Evolutionary conservation across 2,888 invertebrate species (phyloP), one percentile per base, ranked within the genome.

Genomic region (Merodon equestris): DNA sequence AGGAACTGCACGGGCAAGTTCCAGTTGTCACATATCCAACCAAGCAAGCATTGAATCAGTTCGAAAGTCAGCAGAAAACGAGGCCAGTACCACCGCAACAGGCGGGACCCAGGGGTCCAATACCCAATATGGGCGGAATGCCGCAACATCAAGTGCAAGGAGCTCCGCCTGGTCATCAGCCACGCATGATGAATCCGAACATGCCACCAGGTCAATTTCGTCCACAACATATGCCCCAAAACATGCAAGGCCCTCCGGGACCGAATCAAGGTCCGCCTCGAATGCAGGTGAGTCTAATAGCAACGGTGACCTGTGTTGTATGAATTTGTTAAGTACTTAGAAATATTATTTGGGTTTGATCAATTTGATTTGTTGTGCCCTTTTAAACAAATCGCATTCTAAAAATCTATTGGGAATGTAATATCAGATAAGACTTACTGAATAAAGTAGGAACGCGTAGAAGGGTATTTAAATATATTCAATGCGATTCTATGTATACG

Each of bases 11-110:
- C 87, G 98, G 98, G 38, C 98, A 98, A 88, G 93, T 93, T 83
- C 98, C 98, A 0, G 94, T 96, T 60, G 98, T 99, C 56, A 97
- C 98, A 47, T 94, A 95, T 87, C 98, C 98, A 76, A 98, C 96
- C 81, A 98, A 98, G 90, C 96, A 97, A 89, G 93, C 93, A 19
- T 88, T 93, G 82, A 93, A 93, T 87, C 93, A 96, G 90, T 97
- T 97, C 90, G 97, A 97, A 90, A 95, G 96, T 87, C 95, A 96
- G 89, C 96, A 96, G 83, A 96, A 96, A 91, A 96, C 96, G 34
- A 91, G 96, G 82, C 95, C 96, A 34, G 92, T 94, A 15, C 96
- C 96, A 50, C 93, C 95, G 54, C 91, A 90, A 81, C 90, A 91
- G 81, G 90, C 90, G 82, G 91, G 90, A 45, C 90, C 90, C 10